phyloP scores from a whole-genome alignment of 2,888 invertebrate genomes.

The Saturnia japonica region DNA sequence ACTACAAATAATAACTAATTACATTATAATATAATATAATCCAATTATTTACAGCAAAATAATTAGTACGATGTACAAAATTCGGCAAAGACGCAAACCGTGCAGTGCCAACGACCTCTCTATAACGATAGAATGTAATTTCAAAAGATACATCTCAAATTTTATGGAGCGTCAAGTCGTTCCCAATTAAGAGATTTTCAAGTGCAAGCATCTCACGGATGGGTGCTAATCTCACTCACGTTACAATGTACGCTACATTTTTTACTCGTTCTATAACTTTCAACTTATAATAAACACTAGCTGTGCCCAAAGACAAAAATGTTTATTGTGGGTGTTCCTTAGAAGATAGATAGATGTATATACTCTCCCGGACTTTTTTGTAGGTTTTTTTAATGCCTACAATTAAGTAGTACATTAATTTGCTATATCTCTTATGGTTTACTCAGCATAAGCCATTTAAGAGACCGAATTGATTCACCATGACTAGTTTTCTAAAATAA shows the following conservation, averaged over 20 bases:
- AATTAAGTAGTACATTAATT: too few relatives aligned
- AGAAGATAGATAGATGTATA: too few relatives aligned
- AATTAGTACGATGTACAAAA: slow-evolving; percentile 11
- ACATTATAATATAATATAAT: not conserved
- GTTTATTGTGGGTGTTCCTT: too few relatives aligned
- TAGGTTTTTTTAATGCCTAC: too few relatives aligned
- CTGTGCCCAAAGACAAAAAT: too few relatives aligned
- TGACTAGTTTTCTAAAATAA: too few relatives aligned
- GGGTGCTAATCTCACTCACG: slow-evolving; percentile 41
- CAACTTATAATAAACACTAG: not conserved
- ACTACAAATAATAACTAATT: not conserved
- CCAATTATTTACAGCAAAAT: not conserved
- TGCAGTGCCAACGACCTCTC: slow-evolving; percentile 57
- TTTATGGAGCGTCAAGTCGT: slow-evolving; percentile 76
- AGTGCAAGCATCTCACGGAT: slow-evolving; percentile 61
- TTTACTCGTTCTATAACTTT: not conserved
- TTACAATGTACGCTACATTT: not conserved
- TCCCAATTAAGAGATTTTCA: slow-evolving; percentile 69
- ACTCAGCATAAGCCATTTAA: too few relatives aligned
- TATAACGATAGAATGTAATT: slow-evolving; percentile 56
- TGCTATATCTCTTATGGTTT: too few relatives aligned
- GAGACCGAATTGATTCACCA: too few relatives aligned
- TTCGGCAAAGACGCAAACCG: slow-evolving; percentile 20
- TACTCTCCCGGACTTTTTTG: too few relatives aligned
- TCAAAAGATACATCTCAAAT: slow-evolving; percentile 63